Evolutionary conservation across 2,888 invertebrate genomes (phyloP).

Genomic region (Selenia dentaria): DNA sequence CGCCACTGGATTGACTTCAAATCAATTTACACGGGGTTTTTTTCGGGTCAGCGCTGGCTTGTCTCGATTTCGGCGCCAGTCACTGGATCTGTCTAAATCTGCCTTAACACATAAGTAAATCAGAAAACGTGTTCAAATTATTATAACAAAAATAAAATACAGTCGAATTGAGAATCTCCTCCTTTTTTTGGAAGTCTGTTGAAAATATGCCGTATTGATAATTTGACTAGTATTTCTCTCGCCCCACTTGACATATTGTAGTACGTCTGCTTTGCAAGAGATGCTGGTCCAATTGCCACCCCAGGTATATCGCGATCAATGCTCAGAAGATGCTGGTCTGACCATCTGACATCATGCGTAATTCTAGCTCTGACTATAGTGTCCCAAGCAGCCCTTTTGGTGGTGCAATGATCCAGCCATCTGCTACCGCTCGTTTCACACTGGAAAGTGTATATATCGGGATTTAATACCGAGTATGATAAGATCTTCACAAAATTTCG

Average conservation of each 20-base stretch:
- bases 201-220: background rate
- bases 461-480: background rate
- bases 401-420: conserved; percentile 6
- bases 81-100: too few species aligned
- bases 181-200: too few species aligned
- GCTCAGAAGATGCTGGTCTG: conserved; percentile 1
- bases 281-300: background rate
- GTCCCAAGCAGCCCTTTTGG: background rate
- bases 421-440: conserved; percentile 1
- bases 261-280: too few species aligned
- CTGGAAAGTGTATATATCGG: too few species aligned
- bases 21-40: too few species aligned
- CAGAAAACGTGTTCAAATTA: background rate
- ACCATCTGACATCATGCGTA: background rate
- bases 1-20: too few species aligned
- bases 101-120: background rate
- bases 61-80: too few species aligned
- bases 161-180: too few species aligned
- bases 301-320: background rate
- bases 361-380: background rate
- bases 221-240: too few species aligned
- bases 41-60: too few species aligned
- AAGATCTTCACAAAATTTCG: conserved; percentile 1
- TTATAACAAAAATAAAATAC: too few species aligned
- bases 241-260: too few species aligned